Conservation (phyloP, 2,888 invertebrate species). For the Tinea semifulvella region DNA sequence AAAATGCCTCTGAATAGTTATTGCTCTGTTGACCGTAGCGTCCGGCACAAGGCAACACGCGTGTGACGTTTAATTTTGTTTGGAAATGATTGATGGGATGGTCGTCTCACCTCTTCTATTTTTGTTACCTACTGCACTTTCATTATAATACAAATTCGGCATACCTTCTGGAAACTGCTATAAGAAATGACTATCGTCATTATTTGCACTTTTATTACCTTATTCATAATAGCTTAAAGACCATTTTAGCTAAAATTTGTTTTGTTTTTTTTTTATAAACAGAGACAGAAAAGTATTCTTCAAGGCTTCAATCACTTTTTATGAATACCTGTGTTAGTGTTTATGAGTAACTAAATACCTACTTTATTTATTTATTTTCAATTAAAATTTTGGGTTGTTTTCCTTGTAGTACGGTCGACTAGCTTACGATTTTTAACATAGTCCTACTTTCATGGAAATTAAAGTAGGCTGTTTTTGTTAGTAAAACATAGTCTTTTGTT, state of each 20-base stretch:
- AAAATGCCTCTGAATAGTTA: neutral
- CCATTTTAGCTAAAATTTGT: neutral
- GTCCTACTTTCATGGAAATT: too few species aligned
- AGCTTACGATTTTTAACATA: too few species aligned
- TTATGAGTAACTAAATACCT: too few species aligned
- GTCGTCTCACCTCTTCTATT: conserved; percentile 36
- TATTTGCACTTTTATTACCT: neutral
- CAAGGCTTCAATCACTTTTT: neutral
- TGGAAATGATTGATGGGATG: conserved; percentile 55
- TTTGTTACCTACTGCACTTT: conserved; percentile 30
- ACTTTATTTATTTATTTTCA: too few species aligned
- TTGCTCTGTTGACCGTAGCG: conserved; percentile 29
- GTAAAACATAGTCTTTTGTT: too few species aligned
- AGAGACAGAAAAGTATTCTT: neutral
- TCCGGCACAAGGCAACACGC: conserved; percentile 44
- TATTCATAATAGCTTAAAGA: neutral
- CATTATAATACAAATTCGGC: neutral
- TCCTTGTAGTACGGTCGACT: too few species aligned
- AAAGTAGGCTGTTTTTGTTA: too few species aligned
- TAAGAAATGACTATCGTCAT: too few species aligned
- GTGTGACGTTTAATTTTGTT: conserved; percentile 65
- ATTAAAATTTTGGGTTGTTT: too few species aligned
- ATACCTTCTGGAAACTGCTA: too few species aligned
- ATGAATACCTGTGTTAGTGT: neutral
- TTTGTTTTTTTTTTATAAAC: neutral